Conservation (phyloP, 2,888 invertebrate genomes). For the Meiosimyza platycephala region DNA sequence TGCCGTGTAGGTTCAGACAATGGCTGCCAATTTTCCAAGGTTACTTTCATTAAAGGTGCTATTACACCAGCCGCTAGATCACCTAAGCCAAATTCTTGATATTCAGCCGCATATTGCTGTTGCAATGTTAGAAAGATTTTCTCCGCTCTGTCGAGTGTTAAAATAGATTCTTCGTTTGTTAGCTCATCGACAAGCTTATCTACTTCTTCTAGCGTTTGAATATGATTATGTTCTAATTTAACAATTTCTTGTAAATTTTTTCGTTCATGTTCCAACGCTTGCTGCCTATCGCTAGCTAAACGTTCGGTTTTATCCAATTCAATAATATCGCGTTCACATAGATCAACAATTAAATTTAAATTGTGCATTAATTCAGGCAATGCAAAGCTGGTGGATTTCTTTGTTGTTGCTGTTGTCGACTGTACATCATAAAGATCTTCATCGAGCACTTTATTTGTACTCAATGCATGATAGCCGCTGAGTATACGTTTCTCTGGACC, state of each 20-base stretch:
- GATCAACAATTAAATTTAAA: constrained; percentile 88
- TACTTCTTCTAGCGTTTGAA: constrained; percentile 78
- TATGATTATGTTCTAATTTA: constrained; percentile 78
- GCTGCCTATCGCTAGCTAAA: constrained; percentile 81
- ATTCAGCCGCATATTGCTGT: constrained; percentile 78
- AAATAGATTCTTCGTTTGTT: constrained; percentile 62
- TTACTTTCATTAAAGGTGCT: constrained; percentile 82
- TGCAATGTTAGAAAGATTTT: constrained; percentile 66
- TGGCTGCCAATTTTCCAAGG: constrained; percentile 84
- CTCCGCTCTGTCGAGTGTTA: constrained; percentile 67
- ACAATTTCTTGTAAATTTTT: constrained; percentile 76
- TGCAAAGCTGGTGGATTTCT: constrained; percentile 72
- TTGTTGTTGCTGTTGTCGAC: constrained; percentile 62
- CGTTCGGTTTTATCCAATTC: constrained; percentile 82
- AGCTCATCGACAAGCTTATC: constrained; percentile 74
- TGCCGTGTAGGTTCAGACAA: constrained; percentile 76
- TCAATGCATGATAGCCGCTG: constrained; percentile 92
- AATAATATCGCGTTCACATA: constrained; percentile 96
- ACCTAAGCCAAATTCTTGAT: constrained; percentile 85
- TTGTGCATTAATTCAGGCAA: constrained; percentile 94
- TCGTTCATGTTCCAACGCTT: constrained; percentile 83
- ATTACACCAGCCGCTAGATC: constrained; percentile 87
- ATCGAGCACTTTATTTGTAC: constrained; percentile 72
- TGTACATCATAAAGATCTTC: constrained; percentile 75
- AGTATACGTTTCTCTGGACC: constrained; percentile 93